Base-by-base conservation (phyloP, 2,797 vertebrate genomes). In the Lagorchestes hirsutus region DNA sequence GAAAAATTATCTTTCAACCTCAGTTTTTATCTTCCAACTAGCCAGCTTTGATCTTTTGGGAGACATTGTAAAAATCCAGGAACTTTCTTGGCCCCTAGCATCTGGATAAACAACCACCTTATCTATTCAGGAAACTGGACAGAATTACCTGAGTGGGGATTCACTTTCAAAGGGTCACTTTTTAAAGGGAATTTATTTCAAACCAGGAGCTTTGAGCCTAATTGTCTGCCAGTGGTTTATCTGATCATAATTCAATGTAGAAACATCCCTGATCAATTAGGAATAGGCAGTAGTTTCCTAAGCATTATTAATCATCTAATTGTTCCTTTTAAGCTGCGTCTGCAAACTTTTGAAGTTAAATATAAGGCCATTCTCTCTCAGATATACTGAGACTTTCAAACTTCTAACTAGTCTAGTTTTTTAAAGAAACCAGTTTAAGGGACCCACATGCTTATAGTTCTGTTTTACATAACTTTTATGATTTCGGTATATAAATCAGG, bases 41-140 rank as follows among this genome's bases (percentile, higher is more conserved):
- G 5, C 34, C 82, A 11, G 90, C 54, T 94, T 92, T 90, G 93
- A 94, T 90, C 0, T 3, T n/a, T 74, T 90, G 46, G 50, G 34
- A 94, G 27, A 91, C 31, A 92, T 90, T 59, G 90, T 54, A 90
- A 96, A 55, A 93, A 94, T 96, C 18, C 56, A 91, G 57, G 12
- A 67, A 62, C 52, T 31, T 93, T 93, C 92, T 91, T 58, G 95
- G 50, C 22, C 57, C 82, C 90, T 22, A n/a, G 91, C 10, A 67
- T 58, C 54, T 95, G 95, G 59, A 91, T 90, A 90, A 57, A 95
- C 14, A 1, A 52, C 24, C 18, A 12, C 29, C 91, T 95, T 93
- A 54, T 28, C 55, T 40, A 22, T 46, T 96, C 54, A 93, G 74
- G 92, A 92, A 82, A 67, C 9, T 1, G 58, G 92, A n/a, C 62